phyloP scores from a whole-genome alignment of 2,797 vertebrate genomes.

The Hippopotamyrus pictus region DNA sequence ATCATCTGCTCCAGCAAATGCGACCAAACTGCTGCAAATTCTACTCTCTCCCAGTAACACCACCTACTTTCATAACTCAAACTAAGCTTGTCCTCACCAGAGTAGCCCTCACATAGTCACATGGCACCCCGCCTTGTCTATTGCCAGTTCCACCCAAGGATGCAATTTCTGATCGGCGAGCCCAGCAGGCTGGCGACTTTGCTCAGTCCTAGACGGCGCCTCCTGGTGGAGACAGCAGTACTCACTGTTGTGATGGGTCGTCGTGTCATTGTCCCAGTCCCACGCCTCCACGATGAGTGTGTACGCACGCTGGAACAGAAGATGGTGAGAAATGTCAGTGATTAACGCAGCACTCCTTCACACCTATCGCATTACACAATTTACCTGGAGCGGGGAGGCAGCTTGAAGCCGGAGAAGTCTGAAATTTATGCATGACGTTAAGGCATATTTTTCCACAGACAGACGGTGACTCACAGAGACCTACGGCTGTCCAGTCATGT shows the following conservation, averaged over 20 bases:
- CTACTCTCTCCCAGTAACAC: background rate
- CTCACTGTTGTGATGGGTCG: constrained; percentile 66
- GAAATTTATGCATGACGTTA: background rate
- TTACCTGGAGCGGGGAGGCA: background rate
- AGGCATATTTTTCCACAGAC: background rate
- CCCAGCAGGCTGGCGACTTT: background rate
- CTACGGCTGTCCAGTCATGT: background rate
- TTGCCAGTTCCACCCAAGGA: background rate
- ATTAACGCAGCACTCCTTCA: background rate
- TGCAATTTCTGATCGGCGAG: background rate
- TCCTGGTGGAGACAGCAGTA: constrained; percentile 22
- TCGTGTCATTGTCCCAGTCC: constrained; percentile 85
- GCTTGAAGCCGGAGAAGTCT: constrained; percentile 3
- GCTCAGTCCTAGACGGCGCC: background rate
- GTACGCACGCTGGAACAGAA: constrained; percentile 73
- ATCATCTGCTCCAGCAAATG: background rate
- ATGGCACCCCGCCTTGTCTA: background rate
- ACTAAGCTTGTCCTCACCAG: background rate
- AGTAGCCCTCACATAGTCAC: background rate
- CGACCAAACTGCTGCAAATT: background rate
- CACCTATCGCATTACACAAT: background rate
- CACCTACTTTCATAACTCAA: background rate
- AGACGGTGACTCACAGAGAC: constrained; percentile 6
- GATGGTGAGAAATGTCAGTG: constrained; percentile 19
- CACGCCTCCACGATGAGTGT: constrained; percentile 87